A percentile compares a stretch with the other conserved stretches of the same genome.
Conservation (phyloP, 2,113 vertebrate species). For the Azemiops feae region DNA sequence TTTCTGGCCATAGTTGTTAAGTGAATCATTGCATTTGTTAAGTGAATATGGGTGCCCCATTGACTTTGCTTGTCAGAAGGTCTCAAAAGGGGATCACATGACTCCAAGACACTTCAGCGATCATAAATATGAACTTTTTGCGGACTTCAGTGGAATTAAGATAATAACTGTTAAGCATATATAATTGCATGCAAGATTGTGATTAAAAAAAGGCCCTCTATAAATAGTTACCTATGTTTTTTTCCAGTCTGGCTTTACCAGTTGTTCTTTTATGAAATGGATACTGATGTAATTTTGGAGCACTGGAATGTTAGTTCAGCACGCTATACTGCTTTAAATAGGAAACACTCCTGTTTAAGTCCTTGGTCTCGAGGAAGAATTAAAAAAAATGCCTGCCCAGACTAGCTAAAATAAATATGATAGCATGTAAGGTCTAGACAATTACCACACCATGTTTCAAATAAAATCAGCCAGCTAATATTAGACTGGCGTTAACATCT, state of each 20-base stretch:
- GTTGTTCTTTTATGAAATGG: constrained; percentile 9
- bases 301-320: background rate
- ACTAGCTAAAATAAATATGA: constrained; percentile 11
- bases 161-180: background rate
- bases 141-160: background rate
- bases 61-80: no score
- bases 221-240: background rate
- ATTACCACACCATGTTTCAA: background rate
- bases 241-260: background rate
- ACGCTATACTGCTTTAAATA: background rate
- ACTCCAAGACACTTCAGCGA: no score
- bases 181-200: background rate
- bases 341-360: background rate
- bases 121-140: background rate
- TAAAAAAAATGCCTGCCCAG: background rate
- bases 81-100: no score
- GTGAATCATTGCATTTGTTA: no score
- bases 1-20: no score
- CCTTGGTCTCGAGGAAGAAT: constrained; percentile 1
- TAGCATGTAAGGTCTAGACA: constrained; percentile 19
- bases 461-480: background rate
- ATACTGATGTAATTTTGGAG: constrained; percentile 4
- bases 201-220: background rate
- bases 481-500: background rate
- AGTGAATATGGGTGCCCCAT: no score